Percentiles rank a stretch among this genome's conserved stretches.
Conservation (phyloP, 2,113 vertebrate species). For the Hippoglossus stenolepis region DNA sequence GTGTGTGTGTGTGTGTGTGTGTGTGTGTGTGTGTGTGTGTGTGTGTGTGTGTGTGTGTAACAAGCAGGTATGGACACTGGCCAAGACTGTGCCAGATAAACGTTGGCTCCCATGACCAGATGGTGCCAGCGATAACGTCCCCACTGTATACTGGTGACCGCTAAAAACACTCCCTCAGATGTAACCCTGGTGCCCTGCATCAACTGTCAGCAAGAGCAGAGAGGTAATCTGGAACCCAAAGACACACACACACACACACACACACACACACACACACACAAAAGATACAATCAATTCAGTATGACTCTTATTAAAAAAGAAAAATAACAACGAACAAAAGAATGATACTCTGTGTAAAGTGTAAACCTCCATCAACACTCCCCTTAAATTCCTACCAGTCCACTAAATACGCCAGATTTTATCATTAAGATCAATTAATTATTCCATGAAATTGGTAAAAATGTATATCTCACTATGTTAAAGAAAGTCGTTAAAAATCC, state of each 20-base stretch:
- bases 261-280: neutral
- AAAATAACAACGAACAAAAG: no score
- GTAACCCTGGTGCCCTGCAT: constrained; percentile 71
- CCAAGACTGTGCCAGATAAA: constrained; percentile 77
- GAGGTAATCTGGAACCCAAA: constrained; percentile 12
- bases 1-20: constrained; percentile 36
- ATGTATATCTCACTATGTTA: no score
- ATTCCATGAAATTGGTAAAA: no score
- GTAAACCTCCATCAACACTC: no score
- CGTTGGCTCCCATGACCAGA: constrained; percentile 71
- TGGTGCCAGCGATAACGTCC: constrained; percentile 73
- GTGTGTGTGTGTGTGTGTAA: constrained; percentile 36
- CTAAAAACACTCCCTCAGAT: constrained; percentile 75
- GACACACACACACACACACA: constrained; percentile 32
- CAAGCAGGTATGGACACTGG: constrained; percentile 74
- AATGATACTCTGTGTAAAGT: no score
- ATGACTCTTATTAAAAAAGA: neutral
- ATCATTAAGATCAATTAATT: no score
- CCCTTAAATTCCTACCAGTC: no score
- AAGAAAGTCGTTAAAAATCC: no score
- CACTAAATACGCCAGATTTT: no score
- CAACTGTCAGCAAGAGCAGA: constrained; percentile 67
- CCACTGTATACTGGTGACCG: constrained; percentile 76
- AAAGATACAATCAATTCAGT: neutral
- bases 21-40: constrained; percentile 48